Conservation (phyloP, 2,113 vertebrate genomes). For the Eretmochelys imbricata region DNA sequence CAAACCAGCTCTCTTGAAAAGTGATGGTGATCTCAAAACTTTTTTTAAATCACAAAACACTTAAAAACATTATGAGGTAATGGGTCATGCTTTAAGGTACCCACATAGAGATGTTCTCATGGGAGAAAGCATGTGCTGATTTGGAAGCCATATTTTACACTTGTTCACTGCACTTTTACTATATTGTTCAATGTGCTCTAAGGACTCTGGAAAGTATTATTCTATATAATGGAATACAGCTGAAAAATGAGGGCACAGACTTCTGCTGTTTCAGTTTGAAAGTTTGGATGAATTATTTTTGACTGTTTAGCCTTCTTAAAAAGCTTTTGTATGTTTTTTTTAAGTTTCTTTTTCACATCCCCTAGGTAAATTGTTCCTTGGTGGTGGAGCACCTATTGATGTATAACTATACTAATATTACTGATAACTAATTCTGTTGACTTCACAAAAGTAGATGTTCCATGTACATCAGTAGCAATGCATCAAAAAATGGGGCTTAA, state of each 20-base stretch:
- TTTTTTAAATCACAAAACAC: not conserved
- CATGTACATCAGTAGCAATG: not conserved
- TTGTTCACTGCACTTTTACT: not conserved
- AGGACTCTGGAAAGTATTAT: not conserved
- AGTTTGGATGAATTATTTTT: not conserved
- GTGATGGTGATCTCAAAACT: conserved; percentile 24
- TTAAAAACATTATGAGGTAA: conserved; percentile 45
- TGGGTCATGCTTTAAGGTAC: not conserved
- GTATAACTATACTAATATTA: not conserved
- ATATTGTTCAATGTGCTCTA: accelerated
- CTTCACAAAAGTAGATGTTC: not conserved
- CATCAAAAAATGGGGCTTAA: not conserved
- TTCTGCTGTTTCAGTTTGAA: not conserved
- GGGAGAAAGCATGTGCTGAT: not conserved
- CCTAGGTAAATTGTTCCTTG: not conserved
- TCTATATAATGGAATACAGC: not conserved
- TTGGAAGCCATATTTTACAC: not conserved
- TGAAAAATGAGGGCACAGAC: not conserved
- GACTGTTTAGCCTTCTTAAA: not conserved
- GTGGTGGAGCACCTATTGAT: accelerated
- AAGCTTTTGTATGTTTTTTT: accelerated
- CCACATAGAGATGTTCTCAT: not conserved
- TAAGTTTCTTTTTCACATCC: not conserved
- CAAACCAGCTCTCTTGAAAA: conserved; percentile 38
- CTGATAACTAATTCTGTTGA: not conserved